These are phyloP conservation scores for Helicoverpa zea DNA, from an alignment of 1,140 invertebrate species.

Conservation along the genomic window DNA sequence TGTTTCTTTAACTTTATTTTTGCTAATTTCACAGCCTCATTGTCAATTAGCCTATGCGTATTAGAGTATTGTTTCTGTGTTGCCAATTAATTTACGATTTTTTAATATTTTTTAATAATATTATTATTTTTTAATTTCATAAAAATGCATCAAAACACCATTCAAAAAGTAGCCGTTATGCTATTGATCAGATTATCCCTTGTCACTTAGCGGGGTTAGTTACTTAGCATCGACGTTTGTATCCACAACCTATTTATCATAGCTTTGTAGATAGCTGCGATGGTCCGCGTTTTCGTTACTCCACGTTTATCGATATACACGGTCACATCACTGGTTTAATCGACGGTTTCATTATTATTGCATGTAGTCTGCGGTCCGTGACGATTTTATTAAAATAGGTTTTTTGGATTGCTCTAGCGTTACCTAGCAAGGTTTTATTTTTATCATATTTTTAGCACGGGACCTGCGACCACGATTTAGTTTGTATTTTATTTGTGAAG, in stretches of 20 bases:
- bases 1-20: constrained; percentile 82
- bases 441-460: constrained; percentile 2
- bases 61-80: constrained; percentile 85
- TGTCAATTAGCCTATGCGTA: constrained; percentile 86
- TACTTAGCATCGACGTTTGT: constrained; percentile 55
- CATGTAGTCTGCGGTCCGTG: not conserved
- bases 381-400: constrained; percentile 30
- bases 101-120: constrained; percentile 73
- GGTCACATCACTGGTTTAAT: constrained; percentile 10
- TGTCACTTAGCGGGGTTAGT: constrained; percentile 77
- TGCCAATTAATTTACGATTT: constrained; percentile 81
- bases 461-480: constrained; percentile 17
- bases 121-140: constrained; percentile 73
- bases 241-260: constrained; percentile 62
- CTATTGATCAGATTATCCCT: constrained; percentile 81
- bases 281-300: constrained; percentile 43
- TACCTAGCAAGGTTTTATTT: constrained; percentile 40
- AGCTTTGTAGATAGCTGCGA: constrained; percentile 63
- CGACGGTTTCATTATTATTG: not conserved
- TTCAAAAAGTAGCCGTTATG: constrained; percentile 85
- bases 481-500: constrained; percentile 47
- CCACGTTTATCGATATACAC: not conserved
- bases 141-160: constrained; percentile 85
- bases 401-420: constrained; percentile 41
- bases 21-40: constrained; percentile 86